Evolutionary conservation across 2,797 vertebrate species (phyloP), one percentile per base, ranked within the genome.

Genomic region (Falco concolor): DNA sequence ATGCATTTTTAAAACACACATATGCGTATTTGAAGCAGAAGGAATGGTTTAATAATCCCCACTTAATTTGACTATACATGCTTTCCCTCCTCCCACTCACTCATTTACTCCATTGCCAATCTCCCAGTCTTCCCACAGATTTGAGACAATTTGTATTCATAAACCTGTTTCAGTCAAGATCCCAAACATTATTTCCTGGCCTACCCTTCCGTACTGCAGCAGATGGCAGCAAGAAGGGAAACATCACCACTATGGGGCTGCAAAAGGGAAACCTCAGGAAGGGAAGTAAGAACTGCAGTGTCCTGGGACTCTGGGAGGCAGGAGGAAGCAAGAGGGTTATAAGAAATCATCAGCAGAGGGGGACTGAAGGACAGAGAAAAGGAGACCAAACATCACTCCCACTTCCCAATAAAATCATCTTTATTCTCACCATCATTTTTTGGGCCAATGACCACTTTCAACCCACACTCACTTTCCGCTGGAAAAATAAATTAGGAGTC

Each of bases 361-460:
- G 17, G 50, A 57, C 2, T 57, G 53, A 89, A 91, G 27, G 21
- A 77, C 27, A 87, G 60, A 65, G 40, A 87, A 93, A 92, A 95
- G 16, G 34, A 60, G 7, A 87, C 32, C 8, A 81, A 79, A 61
- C 24, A 25, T 47, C 45, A 52, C 59, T 86, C 47, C 10, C 34
- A 30, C 67, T 87, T 87, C 28, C 27, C 36, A 76, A 44, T 59
- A 82, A 85, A 84, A 54, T 38, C 22, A 91, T 74, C 61, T 87
- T 67, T 57, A 32, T 59, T 84, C 53, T 86, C 56, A 89, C 9
- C 7, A 34, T 17, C 78, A 44, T 23, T 86, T 95, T 95, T 93
- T 91, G 74, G 79, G 84, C 93, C 84, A 96, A 23, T 80, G 88
- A 83, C 38, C 91, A 81, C 93, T 95, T 97, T 96, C 84, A 96